Evolutionary conservation across 1,140 invertebrate species (phyloP), one percentile per base, ranked within the genome.

Genomic region (Lithobius niger): DNA sequence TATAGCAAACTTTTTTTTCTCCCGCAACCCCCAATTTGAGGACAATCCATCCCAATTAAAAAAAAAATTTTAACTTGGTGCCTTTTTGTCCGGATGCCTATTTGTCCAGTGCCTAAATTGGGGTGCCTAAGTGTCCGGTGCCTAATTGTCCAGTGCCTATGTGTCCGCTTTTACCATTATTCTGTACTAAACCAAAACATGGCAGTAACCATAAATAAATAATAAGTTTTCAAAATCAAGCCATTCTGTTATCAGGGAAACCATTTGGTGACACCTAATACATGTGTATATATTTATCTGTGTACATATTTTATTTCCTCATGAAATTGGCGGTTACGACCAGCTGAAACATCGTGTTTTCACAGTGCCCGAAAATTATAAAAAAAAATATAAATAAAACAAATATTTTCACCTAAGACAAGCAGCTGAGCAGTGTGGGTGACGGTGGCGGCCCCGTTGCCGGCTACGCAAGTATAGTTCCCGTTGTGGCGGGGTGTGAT

Each of bases 381-480:
- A 10, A n/a, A 6, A n/a, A 36, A 10, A n/a, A 10, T 36, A 36
- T 10, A 10, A 36, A n/a, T 36, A 36, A 6, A 36, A 10, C n/a
- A 6, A 10, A n/a, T 6, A 6, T 15, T 10, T 19, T 21, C 44
- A 53, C 51, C 51, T 40, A 53, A 21, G 16, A 53, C 51, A 15
- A 53, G 28, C 27, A 53, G 27, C 22, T 53, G 55, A 1, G 72
- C 69, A 2, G 71, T 72, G 52, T 65, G 69, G 57, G 63, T 71
- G 2, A 61, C 64, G 3, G 59, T 62, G 6, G 70, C 70, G 2
- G 69, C 71, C 6, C 60, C 61, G 27, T 65, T 65, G 4, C 56
- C 81, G 2, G 86, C 87, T 47, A 88, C 79, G 69, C 88, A 91
- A 6, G 88, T 90, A 70, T 92, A 91, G 71, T 91, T 89, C 3